phyloP scores from a whole-genome alignment of 2,797 vertebrate genomes.

The Rallus crepitans region DNA sequence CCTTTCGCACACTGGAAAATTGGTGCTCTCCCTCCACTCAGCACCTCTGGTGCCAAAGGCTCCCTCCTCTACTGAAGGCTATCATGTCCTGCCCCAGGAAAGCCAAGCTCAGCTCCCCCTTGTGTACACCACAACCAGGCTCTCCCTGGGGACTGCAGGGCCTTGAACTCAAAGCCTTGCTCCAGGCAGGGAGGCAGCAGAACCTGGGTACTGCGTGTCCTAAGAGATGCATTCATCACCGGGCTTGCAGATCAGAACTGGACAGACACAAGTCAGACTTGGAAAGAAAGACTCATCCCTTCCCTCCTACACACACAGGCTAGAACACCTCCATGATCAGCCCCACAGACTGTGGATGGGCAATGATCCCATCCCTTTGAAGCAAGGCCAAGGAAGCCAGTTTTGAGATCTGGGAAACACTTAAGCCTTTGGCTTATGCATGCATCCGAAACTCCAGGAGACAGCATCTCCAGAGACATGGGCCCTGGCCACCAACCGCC shows the following conservation, averaged over 20 bases:
- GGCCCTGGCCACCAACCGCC: rapidly evolving
- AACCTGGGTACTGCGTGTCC: not conserved
- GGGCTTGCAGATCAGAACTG: not conserved
- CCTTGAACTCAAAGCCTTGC: not conserved
- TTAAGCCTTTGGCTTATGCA: not conserved
- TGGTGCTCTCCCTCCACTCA: not conserved
- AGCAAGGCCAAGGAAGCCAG: not conserved
- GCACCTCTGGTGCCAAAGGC: not conserved
- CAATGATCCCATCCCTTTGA: not conserved
- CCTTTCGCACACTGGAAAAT: rapidly evolving
- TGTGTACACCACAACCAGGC: no score
- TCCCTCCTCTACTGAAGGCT: not conserved
- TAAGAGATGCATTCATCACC: not conserved
- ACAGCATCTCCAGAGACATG: not conserved
- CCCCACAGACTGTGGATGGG: not conserved
- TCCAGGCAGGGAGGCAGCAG: rapidly evolving
- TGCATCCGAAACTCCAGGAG: rapidly evolving
- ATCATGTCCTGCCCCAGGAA: not conserved
- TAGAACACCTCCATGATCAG: not conserved
- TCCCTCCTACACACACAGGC: not conserved
- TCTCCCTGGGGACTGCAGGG: not conserved
- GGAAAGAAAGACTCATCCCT: not conserved
- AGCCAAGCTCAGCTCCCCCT: not conserved
- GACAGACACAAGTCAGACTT: not conserved
- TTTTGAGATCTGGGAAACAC: not conserved